These are phyloP conservation scores for Potamilus streckersoni DNA, from an alignment of 1,140 invertebrate species.

Conservation along the genomic window DNA sequence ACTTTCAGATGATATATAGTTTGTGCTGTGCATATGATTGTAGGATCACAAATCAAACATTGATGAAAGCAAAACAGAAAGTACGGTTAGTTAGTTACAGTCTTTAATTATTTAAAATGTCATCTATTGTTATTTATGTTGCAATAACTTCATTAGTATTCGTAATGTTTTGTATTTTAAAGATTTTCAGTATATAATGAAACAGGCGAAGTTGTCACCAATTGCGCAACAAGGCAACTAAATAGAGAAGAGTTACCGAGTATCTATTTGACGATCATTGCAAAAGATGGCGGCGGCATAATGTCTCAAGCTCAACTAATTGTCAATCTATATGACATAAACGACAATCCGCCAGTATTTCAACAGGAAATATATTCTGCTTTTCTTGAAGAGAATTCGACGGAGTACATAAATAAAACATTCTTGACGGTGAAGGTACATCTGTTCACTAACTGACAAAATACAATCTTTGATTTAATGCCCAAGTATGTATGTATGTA, in stretches of 20 bases:
- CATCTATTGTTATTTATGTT: too few relatives aligned
- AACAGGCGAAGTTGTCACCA: conserved; percentile 2
- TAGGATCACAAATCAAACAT: too few relatives aligned
- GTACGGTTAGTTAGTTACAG: too few relatives aligned
- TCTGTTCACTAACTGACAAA: neutral
- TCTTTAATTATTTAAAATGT: too few relatives aligned
- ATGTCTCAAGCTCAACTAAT: neutral
- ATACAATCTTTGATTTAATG: neutral
- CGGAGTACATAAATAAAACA: neutral
- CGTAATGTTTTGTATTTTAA: neutral
- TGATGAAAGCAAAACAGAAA: too few relatives aligned
- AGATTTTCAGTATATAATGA: conserved; percentile 11
- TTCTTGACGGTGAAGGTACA: conserved; percentile 3
- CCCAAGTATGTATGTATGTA: conserved; percentile 2
- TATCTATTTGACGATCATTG: conserved; percentile 13
- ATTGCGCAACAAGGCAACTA: neutral
- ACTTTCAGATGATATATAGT: too few relatives aligned
- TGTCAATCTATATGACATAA: conserved; percentile 2
- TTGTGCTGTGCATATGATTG: too few relatives aligned
- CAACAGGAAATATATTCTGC: neutral
- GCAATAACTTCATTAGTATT: too few relatives aligned
- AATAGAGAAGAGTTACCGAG: conserved; percentile 5
- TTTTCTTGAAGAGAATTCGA: conserved; percentile 5
- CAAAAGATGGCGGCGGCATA: neutral
- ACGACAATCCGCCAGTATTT: conserved; percentile 15